Base-by-base conservation (phyloP, 2,113 vertebrate genomes). In the Ceuthmochares aereus region DNA sequence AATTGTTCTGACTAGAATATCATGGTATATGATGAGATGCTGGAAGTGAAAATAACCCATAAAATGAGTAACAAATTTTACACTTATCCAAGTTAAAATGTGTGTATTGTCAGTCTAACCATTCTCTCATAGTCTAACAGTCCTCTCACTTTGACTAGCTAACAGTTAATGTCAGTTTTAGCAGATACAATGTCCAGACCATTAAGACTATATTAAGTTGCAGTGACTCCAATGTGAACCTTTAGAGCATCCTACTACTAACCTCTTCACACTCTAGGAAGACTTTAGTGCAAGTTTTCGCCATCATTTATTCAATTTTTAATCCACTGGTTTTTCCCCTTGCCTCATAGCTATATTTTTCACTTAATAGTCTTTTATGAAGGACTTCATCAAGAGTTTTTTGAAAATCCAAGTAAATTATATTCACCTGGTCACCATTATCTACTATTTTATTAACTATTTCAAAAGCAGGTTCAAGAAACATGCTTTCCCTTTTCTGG, bases 391-490 rank as follows among this genome's bases (percentile, higher is more conserved):
- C 3, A 4, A n/a, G 70, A 60, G 11, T 51, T 88, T 93, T 94
- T 92, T 93, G 6, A 19, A 94, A 90, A 88, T 88, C 47, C 59
- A 90, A 70, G 80, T 78, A 75, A 86, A 81, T 86, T 88, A 72
- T 94, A 56, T 59, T 88, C 85, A 68, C 77, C 14, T 51, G 72
- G 68, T 94, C 82, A 96, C 25, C 30, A 69, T 74, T 90, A 88
- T 80, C 72, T 93, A 78, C 37, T 93, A 74, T 93, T 91, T 91
- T 93, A 94, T 94, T 96, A 95, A 93, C 90, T 90, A 92, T 96
- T 89, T 40, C 60, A 86, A 86, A 83, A 84, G 64, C 26, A 49
- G 34, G 88, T 89, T 90, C 83, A 67, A 84, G 32, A 84, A 70
- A 43, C 42, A 56, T 36, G 26, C 30, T 70, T 93, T 91, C 21